These are phyloP conservation scores for Amphimallon solstitiale DNA, from an alignment of 2,888 invertebrate genomes.

Conservation along the genomic window DNA sequence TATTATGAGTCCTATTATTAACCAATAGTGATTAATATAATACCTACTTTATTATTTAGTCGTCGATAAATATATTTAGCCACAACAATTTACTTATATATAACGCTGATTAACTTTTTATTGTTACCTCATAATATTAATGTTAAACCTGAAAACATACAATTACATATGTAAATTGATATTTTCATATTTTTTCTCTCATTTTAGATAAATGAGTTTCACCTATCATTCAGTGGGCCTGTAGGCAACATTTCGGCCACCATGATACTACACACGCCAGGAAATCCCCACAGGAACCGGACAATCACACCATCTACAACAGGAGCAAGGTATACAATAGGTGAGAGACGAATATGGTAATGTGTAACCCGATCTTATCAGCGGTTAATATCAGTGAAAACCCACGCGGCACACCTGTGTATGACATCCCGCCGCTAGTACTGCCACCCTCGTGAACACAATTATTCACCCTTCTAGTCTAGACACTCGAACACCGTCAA, in stretches of 20 bases:
- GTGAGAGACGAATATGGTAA: conserved; percentile 44
- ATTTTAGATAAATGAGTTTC: neutral
- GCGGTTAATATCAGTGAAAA: conserved; percentile 37
- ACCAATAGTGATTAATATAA: too few species aligned
- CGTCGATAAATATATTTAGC: too few species aligned
- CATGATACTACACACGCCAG: conserved; percentile 29
- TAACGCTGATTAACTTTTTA: too few species aligned
- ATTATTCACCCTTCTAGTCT: conserved; percentile 42
- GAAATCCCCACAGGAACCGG: conserved; percentile 33
- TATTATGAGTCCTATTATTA: too few species aligned
- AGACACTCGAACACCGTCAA: conserved; percentile 34
- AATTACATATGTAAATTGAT: too few species aligned
- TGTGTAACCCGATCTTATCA: conserved; percentile 46
- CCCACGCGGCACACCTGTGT: conserved; percentile 45
- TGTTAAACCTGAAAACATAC: too few species aligned
- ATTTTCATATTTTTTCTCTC: neutral
- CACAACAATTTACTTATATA: too few species aligned
- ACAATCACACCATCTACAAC: conserved; percentile 39
- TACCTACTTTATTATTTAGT: too few species aligned
- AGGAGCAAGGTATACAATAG: conserved; percentile 37
- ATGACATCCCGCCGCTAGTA: conserved; percentile 37
- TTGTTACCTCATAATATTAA: too few species aligned
- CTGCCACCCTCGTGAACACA: conserved; percentile 40
- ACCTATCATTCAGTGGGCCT: neutral
- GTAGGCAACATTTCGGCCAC: conserved; percentile 8